A percentile compares a stretch with the other conserved stretches of the same genome.
Evolutionary conservation across 2,113 vertebrate genomes (phyloP).

Genomic region (Chaetodon auriga): DNA sequence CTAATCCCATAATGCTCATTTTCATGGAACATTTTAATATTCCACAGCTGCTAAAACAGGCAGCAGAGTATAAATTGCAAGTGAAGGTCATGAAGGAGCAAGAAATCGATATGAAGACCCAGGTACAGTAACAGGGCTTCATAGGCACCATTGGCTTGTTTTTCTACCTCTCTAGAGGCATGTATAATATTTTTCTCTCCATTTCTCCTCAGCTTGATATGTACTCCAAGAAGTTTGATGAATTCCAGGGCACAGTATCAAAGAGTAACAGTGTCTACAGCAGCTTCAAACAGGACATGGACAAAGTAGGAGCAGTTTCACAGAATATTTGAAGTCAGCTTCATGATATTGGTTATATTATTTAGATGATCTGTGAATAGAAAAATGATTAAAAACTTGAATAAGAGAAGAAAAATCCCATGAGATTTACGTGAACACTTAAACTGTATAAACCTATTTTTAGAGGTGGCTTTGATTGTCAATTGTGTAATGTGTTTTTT

Average conservation of each 20-base stretch:
- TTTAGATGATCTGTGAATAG: slow-evolving; percentile 29
- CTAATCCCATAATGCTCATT: neutral
- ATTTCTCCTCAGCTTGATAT: slow-evolving; percentile 88
- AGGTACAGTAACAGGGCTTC: slow-evolving; percentile 83
- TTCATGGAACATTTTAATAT: slow-evolving; percentile 19
- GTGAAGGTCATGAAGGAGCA: slow-evolving; percentile 93
- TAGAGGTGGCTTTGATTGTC: slow-evolving; percentile 39
- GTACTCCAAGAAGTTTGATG: slow-evolving; percentile 97
- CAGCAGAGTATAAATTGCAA: slow-evolving; percentile 91
- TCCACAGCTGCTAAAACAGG: slow-evolving; percentile 91
- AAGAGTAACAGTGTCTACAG: slow-evolving; percentile 96
- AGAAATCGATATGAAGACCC: slow-evolving; percentile 90
- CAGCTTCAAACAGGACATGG: slow-evolving; percentile 98
- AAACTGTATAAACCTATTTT: slow-evolving; percentile 55
- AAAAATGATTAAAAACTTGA: slow-evolving; percentile 8
- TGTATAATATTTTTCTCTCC: slow-evolving; percentile 4
- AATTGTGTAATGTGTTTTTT: slow-evolving; percentile 1
- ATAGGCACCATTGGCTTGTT: neutral
- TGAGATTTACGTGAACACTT: slow-evolving; percentile 30
- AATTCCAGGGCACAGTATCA: slow-evolving; percentile 94
- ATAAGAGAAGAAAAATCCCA: slow-evolving; percentile 33
- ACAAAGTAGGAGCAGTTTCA: slow-evolving; percentile 86
- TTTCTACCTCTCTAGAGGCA: neutral
- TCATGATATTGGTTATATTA: slow-evolving; percentile 13
- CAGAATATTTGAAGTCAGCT: slow-evolving; percentile 25